Conservation (phyloP, 2,113 vertebrate genomes). For the Danionella cerebrum region DNA sequence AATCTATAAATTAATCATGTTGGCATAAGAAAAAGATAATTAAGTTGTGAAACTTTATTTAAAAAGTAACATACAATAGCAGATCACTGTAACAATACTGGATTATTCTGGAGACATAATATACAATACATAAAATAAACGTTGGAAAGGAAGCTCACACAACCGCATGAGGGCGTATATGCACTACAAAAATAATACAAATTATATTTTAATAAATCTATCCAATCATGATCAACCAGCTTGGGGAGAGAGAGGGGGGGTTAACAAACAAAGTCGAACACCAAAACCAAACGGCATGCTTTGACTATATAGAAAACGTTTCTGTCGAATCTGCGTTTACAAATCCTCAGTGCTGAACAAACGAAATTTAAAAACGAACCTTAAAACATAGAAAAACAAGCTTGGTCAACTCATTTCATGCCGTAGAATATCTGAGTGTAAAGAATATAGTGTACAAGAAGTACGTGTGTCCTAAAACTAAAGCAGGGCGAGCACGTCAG, state of each 20-base stretch:
- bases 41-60: conserved; percentile 34
- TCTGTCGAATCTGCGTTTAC: background rate
- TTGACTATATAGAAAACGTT: background rate
- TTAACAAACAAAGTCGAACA: conserved; percentile 11
- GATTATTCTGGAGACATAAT: conserved; percentile 31
- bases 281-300: conserved; percentile 6
- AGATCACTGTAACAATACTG: conserved; percentile 42
- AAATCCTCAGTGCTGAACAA: background rate
- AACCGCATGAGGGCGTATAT: background rate
- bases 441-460: no score
- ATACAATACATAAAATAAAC: conserved; percentile 40
- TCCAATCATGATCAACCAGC: background rate
- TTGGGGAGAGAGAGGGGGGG: background rate
- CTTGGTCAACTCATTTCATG: background rate
- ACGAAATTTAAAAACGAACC: conserved; percentile 4
- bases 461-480: conserved; percentile 37
- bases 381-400: background rate
- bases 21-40: background rate
- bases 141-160: conserved; percentile 14
- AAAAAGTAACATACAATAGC: conserved; percentile 45
- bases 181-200: conserved; percentile 2
- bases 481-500: conserved; percentile 35
- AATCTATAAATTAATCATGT: background rate
- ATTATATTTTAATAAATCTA: background rate
- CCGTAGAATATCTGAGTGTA: no score